These are phyloP conservation scores for Phorcus lineatus DNA, from an alignment of 2,888 invertebrate species.

Conservation along the genomic window DNA sequence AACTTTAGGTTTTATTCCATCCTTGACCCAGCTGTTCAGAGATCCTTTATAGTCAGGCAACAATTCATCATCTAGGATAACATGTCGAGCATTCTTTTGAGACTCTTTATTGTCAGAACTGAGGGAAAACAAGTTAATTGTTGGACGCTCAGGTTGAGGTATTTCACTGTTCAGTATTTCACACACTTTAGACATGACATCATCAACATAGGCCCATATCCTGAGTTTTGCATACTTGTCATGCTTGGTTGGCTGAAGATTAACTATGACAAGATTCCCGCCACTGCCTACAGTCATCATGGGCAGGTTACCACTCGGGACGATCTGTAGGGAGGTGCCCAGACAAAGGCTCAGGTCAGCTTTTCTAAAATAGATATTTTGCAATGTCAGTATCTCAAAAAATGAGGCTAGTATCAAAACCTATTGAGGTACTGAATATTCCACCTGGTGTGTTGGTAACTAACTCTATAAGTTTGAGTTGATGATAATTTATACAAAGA, in stretches of 20 bases:
- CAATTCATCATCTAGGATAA: conserved; percentile 26
- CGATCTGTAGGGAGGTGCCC: conserved; percentile 98
- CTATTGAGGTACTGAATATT: too few relatives aligned
- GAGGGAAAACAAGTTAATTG: conserved; percentile 54
- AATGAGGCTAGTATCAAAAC: too few relatives aligned
- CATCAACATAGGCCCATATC: conserved; percentile 92
- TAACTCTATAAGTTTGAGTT: too few relatives aligned
- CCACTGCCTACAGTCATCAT: conserved; percentile 86
- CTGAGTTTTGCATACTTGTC: conserved; percentile 92
- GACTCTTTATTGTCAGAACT: conserved; percentile 47
- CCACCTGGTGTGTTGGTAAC: too few relatives aligned
- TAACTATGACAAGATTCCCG: conserved; percentile 93
- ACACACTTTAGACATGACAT: conserved; percentile 78
- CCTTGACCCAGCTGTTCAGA: background rate
- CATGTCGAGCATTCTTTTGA: conserved; percentile 26
- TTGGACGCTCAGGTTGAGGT: conserved; percentile 81
- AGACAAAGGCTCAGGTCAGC: conserved; percentile 95
- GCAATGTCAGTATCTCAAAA: too few relatives aligned
- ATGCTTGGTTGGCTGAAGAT: conserved; percentile 98
- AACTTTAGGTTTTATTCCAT: background rate
- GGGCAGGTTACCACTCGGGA: conserved; percentile 96
- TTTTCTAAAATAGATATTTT: conserved; percentile 79
- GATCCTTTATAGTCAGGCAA: conserved; percentile 16
- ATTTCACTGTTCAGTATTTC: conserved; percentile 85
- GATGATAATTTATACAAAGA: too few relatives aligned